Conservation (phyloP, 2,113 vertebrate species). For the Eurypyga helias region DNA sequence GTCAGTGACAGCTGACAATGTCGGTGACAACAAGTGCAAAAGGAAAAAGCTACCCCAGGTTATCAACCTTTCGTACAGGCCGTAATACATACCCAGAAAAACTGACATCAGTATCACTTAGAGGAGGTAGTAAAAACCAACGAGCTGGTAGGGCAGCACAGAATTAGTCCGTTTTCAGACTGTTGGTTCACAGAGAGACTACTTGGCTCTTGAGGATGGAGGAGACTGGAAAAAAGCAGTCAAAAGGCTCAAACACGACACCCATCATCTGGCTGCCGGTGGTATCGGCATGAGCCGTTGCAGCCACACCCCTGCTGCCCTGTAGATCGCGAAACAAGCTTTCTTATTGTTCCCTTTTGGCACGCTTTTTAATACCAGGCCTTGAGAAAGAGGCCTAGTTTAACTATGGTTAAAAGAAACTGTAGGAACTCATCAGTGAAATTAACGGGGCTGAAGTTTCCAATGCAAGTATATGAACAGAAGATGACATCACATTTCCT, state of each 20-base stretch:
- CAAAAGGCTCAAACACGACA: neutral
- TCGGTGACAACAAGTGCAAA: neutral
- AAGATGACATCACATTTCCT: neutral
- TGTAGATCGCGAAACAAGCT: neutral
- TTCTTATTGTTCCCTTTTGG: neutral
- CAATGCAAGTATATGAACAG: neutral
- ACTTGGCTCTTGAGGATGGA: neutral
- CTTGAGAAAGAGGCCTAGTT: neutral
- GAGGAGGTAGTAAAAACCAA: neutral
- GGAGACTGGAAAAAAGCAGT: neutral
- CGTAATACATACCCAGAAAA: neutral
- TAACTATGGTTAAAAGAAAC: neutral
- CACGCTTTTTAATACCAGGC: accelerated
- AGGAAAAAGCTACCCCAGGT: neutral
- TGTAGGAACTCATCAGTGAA: neutral
- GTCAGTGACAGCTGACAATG: neutral
- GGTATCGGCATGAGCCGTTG: neutral
- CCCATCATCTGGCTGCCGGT: accelerated
- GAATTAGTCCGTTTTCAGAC: neutral
- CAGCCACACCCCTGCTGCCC: neutral
- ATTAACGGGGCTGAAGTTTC: neutral
- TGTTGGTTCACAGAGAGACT: neutral
- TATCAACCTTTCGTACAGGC: neutral
- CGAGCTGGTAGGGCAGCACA: neutral
- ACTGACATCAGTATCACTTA: neutral